These are phyloP conservation scores for Argyrosomus japonicus DNA, from an alignment of 2,113 vertebrate species.

Conservation along the genomic window DNA sequence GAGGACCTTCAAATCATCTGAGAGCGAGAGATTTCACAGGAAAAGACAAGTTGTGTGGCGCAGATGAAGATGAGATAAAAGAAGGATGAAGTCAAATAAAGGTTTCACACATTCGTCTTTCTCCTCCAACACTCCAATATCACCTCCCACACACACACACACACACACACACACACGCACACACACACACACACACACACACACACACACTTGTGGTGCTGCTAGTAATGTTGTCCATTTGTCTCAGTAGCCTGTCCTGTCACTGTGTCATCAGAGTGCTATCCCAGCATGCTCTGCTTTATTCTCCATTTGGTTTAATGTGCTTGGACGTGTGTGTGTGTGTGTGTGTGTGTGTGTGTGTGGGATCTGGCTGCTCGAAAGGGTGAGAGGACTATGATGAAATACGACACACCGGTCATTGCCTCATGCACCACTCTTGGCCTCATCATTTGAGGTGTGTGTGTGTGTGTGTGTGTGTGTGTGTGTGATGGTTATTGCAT, in stretches of 20 bases:
- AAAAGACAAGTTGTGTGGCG: constrained; percentile 24
- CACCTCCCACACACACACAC: background rate
- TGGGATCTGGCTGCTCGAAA: background rate
- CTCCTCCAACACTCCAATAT: background rate
- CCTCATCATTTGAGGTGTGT: constrained; percentile 27
- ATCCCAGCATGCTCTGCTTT: constrained; percentile 53
- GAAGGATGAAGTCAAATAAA: constrained; percentile 32
- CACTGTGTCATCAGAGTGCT: constrained; percentile 48
- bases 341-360: constrained; percentile 27
- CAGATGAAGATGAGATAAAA: constrained; percentile 51
- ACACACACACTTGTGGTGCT: constrained; percentile 41
- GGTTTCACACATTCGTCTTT: constrained; percentile 1
- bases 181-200: constrained; percentile 20
- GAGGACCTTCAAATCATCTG: no score
- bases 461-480: constrained; percentile 26
- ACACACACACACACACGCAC: constrained; percentile 23
- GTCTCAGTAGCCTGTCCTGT: constrained; percentile 62
- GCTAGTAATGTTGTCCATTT: constrained; percentile 63
- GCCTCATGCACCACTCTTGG: constrained; percentile 32
- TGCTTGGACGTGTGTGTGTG: constrained; percentile 13
- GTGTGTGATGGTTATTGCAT: constrained; percentile 33
- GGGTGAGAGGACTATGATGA: constrained; percentile 37
- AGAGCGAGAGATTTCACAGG: background rate
- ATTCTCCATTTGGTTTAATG: constrained; percentile 52
- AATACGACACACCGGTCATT: constrained; percentile 55